Evolutionary conservation across 2,888 invertebrate species (phyloP).

Genomic region (Plagodis dolabraria): DNA sequence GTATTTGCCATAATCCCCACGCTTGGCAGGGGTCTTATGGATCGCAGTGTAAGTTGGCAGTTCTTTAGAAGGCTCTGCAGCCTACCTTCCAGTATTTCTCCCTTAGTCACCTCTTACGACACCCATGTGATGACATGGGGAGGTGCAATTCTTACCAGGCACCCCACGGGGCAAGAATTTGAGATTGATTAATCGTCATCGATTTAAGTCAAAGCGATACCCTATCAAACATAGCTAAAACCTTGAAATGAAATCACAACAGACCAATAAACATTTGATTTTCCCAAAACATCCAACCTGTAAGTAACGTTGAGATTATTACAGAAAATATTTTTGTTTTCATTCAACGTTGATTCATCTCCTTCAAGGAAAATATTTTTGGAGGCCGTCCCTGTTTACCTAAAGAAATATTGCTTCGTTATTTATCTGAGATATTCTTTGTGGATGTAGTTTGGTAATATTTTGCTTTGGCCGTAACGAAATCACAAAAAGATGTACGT

Average conservation of each 20-base stretch:
- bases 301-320: slow-evolving; percentile 3
- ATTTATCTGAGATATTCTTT: slow-evolving; percentile 32
- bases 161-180: too few relatives aligned
- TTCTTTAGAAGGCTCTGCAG: too few relatives aligned
- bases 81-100: too few relatives aligned
- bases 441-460: slow-evolving; percentile 24
- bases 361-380: slow-evolving; percentile 51
- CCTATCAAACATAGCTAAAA: too few relatives aligned
- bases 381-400: slow-evolving; percentile 33
- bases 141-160: too few relatives aligned
- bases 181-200: too few relatives aligned
- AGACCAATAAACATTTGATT: background rate
- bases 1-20: too few relatives aligned
- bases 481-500: background rate
- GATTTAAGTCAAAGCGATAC: too few relatives aligned
- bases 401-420: slow-evolving; percentile 30
- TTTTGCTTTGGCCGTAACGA: background rate
- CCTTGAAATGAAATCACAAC: background rate
- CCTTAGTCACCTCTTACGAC: too few relatives aligned
- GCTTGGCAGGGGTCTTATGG: too few relatives aligned
- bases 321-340: slow-evolving; percentile 60
- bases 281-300: slow-evolving; percentile 1
- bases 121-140: too few relatives aligned
- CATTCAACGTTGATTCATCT: slow-evolving; percentile 51
- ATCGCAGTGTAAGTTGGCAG: too few relatives aligned